phyloP scores from a whole-genome alignment of 2,888 invertebrate genomes.

The Drosophila tripunctata region DNA sequence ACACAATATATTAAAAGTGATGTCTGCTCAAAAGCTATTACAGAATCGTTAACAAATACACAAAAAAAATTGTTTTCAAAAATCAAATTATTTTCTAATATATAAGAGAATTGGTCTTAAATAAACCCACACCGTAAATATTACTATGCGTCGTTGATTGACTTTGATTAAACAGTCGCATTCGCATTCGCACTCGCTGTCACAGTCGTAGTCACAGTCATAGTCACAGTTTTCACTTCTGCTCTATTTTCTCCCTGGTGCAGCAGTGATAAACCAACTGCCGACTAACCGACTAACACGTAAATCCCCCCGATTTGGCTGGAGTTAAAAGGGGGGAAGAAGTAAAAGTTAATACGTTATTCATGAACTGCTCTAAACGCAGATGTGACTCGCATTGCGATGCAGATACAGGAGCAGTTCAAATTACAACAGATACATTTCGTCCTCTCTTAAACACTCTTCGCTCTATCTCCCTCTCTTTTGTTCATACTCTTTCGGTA shows the following conservation, averaged over 20 bases:
- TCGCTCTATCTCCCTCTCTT: background rate
- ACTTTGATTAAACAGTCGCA: slow-evolving; percentile 65
- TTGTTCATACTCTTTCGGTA: too few species aligned
- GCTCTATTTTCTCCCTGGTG: background rate
- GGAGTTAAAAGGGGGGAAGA: background rate
- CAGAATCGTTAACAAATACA: too few species aligned
- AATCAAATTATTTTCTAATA: too few species aligned
- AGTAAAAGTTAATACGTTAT: slow-evolving; percentile 80
- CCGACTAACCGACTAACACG: slow-evolving; percentile 47
- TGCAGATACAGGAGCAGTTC: slow-evolving; percentile 41
- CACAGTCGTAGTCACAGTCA: too few species aligned
- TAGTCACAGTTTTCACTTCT: background rate
- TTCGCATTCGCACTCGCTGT: too few species aligned
- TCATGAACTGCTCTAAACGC: slow-evolving; percentile 81
- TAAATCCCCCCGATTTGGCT: slow-evolving; percentile 11
- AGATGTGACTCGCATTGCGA: slow-evolving; percentile 79
- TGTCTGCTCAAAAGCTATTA: too few species aligned
- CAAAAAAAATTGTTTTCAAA: too few species aligned
- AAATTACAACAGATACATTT: slow-evolving; percentile 18
- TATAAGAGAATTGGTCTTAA: too few species aligned
- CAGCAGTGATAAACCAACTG: background rate
- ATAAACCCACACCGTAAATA: too few species aligned
- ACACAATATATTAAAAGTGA: too few species aligned
- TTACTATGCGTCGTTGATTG: slow-evolving; percentile 50
- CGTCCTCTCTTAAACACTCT: background rate